Percentiles rank a stretch among this genome's conserved stretches.
Conservation (phyloP, 2,888 invertebrate species). For the Epistrophe eligans region DNA sequence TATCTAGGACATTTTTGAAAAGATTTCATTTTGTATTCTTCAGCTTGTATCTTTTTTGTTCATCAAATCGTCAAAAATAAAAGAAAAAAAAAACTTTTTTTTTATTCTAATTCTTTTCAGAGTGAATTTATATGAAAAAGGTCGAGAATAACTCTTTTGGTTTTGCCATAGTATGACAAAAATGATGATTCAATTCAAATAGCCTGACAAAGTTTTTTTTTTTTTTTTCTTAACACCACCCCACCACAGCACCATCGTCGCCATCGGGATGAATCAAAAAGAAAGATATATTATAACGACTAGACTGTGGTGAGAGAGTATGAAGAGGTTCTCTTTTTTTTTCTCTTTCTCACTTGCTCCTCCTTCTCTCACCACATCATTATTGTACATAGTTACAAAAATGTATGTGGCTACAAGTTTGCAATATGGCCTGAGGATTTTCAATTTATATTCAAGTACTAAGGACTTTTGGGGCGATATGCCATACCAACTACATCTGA, state of each 20-base stretch:
- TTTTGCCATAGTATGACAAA: conserved; percentile 11
- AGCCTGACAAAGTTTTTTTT: conserved; percentile 8
- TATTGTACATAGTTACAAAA: neutral
- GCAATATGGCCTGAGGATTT: conserved; percentile 38
- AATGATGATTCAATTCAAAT: conserved; percentile 51
- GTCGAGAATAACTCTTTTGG: neutral
- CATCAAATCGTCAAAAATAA: neutral
- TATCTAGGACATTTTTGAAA: conserved; percentile 61
- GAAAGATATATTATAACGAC: conserved; percentile 29
- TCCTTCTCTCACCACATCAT: neutral
- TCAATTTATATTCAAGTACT: conserved; percentile 16
- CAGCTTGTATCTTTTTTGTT: conserved; percentile 14
- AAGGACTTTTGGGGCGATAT: neutral
- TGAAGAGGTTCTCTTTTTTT: conserved; percentile 7
- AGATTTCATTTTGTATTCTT: conserved; percentile 35
- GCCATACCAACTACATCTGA: neutral
- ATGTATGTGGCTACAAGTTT: conserved; percentile 18
- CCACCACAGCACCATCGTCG: too few species aligned
- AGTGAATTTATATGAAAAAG: conserved; percentile 14
- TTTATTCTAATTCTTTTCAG: conserved; percentile 18
- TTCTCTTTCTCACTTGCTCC: too few species aligned
- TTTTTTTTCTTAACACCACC: neutral
- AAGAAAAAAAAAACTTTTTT: neutral
- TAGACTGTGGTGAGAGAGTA: conserved; percentile 23
- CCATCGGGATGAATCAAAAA: neutral